These are phyloP conservation scores for Syndactyla subalaris DNA, from an alignment of 2,797 vertebrate species.

Conservation along the genomic window DNA sequence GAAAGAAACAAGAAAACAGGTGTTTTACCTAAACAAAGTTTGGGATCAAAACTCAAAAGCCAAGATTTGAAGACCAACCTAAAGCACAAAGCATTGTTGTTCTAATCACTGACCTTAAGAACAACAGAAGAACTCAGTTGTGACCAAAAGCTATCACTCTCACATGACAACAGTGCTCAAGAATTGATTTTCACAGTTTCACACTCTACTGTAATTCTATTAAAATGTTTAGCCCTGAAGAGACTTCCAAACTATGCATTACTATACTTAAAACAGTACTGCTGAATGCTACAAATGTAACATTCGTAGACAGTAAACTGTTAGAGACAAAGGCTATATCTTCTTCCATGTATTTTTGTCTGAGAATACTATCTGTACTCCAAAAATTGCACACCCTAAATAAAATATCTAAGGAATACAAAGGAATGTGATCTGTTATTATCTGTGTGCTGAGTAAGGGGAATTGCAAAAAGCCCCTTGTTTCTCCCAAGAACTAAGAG, in stretches of 20 bases:
- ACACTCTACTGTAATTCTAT: background rate
- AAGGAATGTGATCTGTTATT: background rate
- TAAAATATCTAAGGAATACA: constrained; percentile 30
- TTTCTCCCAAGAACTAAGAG: background rate
- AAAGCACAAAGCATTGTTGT: background rate
- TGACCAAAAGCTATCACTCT: background rate
- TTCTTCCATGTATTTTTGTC: background rate
- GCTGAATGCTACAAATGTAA: background rate
- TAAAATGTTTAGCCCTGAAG: background rate
- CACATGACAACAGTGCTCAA: background rate
- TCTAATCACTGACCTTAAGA: background rate
- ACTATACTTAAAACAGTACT: background rate
- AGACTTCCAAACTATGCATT: background rate
- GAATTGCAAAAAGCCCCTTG: background rate
- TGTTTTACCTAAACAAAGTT: background rate
- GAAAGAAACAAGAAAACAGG: background rate
- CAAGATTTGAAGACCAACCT: background rate
- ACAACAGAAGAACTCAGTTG: background rate
- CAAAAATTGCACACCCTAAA: background rate
- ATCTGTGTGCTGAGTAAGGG: background rate
- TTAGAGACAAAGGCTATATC: background rate
- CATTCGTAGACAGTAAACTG: background rate
- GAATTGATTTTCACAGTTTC: constrained; percentile 1
- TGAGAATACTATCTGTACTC: background rate
- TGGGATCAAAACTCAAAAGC: background rate